Base-by-base conservation (phyloP, 2,797 vertebrate species). In the Hafferia zeledoni region DNA sequence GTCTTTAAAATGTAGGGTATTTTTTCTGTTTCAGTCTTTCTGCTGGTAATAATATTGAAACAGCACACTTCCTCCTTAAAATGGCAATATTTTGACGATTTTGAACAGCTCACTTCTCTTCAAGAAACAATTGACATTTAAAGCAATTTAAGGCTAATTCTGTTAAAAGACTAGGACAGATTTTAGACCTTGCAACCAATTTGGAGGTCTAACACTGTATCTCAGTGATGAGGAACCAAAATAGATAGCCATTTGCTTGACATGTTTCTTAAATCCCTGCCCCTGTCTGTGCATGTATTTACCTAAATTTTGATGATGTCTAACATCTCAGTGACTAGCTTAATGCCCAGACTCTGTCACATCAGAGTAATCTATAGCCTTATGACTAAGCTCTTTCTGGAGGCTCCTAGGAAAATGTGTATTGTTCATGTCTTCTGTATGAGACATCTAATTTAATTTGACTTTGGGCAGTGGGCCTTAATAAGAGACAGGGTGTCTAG, bases 1-100 rank as follows among this genome's bases (percentile, higher is more conserved):
- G 70, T 84, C 83, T 96, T 94, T 96, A 88, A 95, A 97, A 94
- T 67, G 23, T 46, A 28, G 24, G 11, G 17, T 6, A 3, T 6
- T 44, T 44, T 44, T 87, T 77, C 63, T 37, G 2, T 64, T 75
- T 89, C 6, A 18, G 5, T 55, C 18, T 55, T 89, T 82, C 16
- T 57, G 7, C 60, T n/a, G 46, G 52, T 74, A 83, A 49, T 33
- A 25, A 44, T 28, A 13, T 3, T 25, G 70, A 69, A 80, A 59
- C 35, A 83, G 33, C 30, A 46, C 2, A 4, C 11, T 61, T 78
- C 41, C 18, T 30, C 52, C 68, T 68, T 85, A 49, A 7, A 64
- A 52, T 72, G 61, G 49, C 15, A 65, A 70, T 63, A 68, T 88
- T 86, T 77, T 74, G 61, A 43, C 83, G 18, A 39, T 28, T 80